These are phyloP conservation scores for Meteorus cinctellus DNA, from an alignment of 2,888 invertebrate species.

Conservation along the genomic window DNA sequence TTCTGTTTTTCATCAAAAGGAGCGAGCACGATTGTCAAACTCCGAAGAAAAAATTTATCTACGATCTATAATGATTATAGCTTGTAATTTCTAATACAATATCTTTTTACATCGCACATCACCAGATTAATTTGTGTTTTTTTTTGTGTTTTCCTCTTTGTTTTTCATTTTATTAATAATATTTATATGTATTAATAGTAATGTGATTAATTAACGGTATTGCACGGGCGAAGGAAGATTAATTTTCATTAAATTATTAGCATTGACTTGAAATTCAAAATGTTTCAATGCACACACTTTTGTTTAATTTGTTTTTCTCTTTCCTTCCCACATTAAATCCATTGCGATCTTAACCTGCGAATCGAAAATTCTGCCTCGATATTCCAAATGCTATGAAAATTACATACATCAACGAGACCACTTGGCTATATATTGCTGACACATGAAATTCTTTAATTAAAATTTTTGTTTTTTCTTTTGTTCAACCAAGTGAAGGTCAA, in stretches of 20 bases:
- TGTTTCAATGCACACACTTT: background rate
- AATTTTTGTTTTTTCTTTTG: conserved; percentile 8
- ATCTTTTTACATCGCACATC: conserved; percentile 54
- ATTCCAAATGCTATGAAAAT: background rate
- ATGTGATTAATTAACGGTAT: conserved; percentile 50
- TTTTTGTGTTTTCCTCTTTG: background rate
- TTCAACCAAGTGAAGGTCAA: conserved; percentile 12
- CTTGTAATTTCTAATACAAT: conserved; percentile 50
- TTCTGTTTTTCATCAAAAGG: conserved; percentile 25
- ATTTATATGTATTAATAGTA: conserved; percentile 47
- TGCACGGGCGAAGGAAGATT: conserved; percentile 54
- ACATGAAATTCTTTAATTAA: background rate
- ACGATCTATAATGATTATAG: conserved; percentile 50
- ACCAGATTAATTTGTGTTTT: conserved; percentile 36
- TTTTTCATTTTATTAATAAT: conserved; percentile 1
- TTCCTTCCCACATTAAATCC: background rate
- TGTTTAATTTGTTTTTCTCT: background rate
- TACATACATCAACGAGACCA: background rate
- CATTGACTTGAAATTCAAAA: conserved; percentile 33
- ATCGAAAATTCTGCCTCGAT: background rate
- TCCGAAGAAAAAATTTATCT: conserved; percentile 45
- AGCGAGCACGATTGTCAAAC: conserved; percentile 35
- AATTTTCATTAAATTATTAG: conserved; percentile 33
- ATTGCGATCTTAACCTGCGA: background rate
- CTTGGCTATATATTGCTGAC: background rate